Evolutionary conservation across 2,888 invertebrate genomes (phyloP).

Genomic region (Dasypolia templi): DNA sequence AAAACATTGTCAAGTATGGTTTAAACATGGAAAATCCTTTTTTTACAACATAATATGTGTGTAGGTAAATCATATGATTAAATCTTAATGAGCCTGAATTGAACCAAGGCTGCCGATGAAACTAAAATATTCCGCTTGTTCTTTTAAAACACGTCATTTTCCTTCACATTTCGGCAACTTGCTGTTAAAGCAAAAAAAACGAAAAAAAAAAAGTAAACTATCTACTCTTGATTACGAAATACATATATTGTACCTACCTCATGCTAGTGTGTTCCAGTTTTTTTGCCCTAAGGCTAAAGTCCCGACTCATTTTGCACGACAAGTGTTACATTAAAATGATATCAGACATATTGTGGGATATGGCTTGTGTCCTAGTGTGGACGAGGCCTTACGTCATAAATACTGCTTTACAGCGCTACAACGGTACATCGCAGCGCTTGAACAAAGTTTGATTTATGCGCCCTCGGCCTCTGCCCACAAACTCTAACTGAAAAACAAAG

Average conservation of each 20-base stretch:
- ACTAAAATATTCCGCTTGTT: neutral
- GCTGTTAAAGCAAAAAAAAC: neutral
- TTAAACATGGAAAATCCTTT: neutral
- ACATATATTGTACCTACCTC: neutral
- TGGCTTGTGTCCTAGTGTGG: slow-evolving; percentile 10
- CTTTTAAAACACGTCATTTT: neutral
- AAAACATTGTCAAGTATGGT: neutral
- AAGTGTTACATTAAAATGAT: neutral
- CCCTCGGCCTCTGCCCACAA: slow-evolving; percentile 14
- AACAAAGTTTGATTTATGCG: slow-evolving; percentile 62
- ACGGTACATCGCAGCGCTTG: slow-evolving; percentile 36
- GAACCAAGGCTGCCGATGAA: neutral
- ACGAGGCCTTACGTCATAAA: slow-evolving; percentile 49
- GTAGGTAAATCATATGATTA: neutral
- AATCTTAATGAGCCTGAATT: neutral
- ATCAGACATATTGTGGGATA: neutral
- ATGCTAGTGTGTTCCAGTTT: neutral
- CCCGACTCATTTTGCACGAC: too few relatives aligned
- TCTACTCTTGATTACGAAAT: neutral
- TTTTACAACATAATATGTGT: neutral
- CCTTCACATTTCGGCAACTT: neutral
- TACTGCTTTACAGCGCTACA: slow-evolving; percentile 51
- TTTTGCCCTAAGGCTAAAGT: neutral
- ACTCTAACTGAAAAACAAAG: slow-evolving; percentile 55
- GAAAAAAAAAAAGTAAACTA: too few relatives aligned